phyloP scores from a whole-genome alignment of 2,888 invertebrate genomes.

The Parascotia fuliginaria region DNA sequence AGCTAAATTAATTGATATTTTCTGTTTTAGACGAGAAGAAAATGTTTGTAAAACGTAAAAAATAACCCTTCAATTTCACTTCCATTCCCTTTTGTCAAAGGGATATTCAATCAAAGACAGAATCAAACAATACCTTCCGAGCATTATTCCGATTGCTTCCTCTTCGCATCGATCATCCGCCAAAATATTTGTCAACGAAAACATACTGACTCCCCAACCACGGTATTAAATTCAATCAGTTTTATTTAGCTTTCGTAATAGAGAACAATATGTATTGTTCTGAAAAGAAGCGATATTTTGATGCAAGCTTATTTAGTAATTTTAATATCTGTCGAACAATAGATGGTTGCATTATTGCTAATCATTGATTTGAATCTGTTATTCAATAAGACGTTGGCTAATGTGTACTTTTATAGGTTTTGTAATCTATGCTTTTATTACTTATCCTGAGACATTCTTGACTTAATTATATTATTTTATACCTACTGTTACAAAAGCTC shows the following conservation, averaged over 20 bases:
- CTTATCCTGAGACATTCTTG: conserved; percentile 9
- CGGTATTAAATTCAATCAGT: conserved; percentile 46
- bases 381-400: conserved; percentile 43
- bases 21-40: too few relatives aligned
- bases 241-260: conserved; percentile 66
- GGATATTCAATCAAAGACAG: conserved; percentile 42
- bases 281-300: conserved; percentile 54
- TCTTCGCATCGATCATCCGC: conserved; percentile 54
- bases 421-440: conserved; percentile 3
- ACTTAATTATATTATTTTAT: background rate
- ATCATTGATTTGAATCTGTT: conserved; percentile 54
- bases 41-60: background rate
- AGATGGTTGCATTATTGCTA: conserved; percentile 48
- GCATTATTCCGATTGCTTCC: conserved; percentile 42
- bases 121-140: conserved; percentile 39
- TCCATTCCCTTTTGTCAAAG: conserved; percentile 17
- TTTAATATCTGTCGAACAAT: conserved; percentile 53
- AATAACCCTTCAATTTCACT: conserved; percentile 4
- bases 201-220: conserved; percentile 44
- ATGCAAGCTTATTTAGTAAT: conserved; percentile 58
- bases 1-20: too few relatives aligned
- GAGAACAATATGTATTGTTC: conserved; percentile 78
- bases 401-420: conserved; percentile 22
- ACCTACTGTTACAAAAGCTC: background rate
- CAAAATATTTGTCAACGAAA: conserved; percentile 66